Evolutionary conservation across 2,797 vertebrate genomes (phyloP), one percentile per base, ranked within the genome.

Genomic region (Scyliorhinus canicula): DNA sequence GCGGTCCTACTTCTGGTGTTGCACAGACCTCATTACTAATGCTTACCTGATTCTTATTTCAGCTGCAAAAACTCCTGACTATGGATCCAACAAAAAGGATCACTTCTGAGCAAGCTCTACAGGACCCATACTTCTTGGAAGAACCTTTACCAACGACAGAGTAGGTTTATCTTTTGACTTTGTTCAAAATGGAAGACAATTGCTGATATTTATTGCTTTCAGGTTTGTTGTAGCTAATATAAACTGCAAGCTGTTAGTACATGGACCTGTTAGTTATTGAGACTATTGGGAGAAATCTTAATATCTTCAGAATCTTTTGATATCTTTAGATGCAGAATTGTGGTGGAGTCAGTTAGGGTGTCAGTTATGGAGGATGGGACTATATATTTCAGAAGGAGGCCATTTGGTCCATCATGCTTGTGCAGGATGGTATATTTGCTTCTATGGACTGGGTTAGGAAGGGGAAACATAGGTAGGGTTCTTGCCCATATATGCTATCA

Each of bases 21-120:
- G 55, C 40, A 63, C 35, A 77, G 55, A 52, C 12, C 55, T 52
- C 31, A 52, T 91, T 91, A 40, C 21, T 91, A 74, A 57, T 47
- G 35, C 63, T 31, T 52, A 52, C 63, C 67, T 95, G 74, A 93
- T 60, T 60, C 8, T 12, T 95, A 3, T 31, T 96, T 63, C 96
- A 99, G 99, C 98, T 99, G 96, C 99, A 99, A 97, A 99, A 98
- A 95, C 98, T 99, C 95, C 98, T 99, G 95, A 99, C 99, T 95
- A 99, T 99, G 99, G 99, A 99, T 96, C 99, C 99, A 95, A 99
- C 98, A 47, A 99, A 99, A 97, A 98, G 99, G 97, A 99, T 99
- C 96, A 99, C 98, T 77, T 99, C 99, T 57, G 99, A 99, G 96
- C 99, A 99, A 97, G 98, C 98, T 63, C 98, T 99, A 96, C 99